Conservation (phyloP, 1,140 invertebrate species). For the Hyphantria cunea region DNA sequence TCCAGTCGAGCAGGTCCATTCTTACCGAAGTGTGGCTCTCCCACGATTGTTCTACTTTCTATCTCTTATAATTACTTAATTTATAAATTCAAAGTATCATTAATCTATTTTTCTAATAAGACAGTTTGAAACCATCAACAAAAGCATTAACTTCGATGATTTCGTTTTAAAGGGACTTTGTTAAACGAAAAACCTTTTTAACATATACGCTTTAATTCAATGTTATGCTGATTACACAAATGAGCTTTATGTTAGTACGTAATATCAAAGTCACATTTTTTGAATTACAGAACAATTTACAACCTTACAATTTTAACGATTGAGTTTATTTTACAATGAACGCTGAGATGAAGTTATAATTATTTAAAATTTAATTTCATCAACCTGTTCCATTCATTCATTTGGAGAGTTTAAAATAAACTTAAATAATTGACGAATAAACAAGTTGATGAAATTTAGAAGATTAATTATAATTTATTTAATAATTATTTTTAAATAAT, state of each 20-base stretch:
- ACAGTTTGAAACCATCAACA: too few species aligned
- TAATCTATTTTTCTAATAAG: too few species aligned
- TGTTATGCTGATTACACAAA: slow-evolving; percentile 73
- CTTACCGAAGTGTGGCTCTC: too few species aligned
- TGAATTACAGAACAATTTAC: slow-evolving; percentile 75
- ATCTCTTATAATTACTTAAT: too few species aligned
- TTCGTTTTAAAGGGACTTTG: too few species aligned
- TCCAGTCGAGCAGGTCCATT: too few species aligned
- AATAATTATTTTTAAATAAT: slow-evolving; percentile 23
- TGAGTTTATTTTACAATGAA: slow-evolving; percentile 41
- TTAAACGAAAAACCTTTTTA: slow-evolving; percentile 42
- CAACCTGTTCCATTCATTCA: slow-evolving; percentile 27
- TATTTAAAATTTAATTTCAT: slow-evolving; percentile 24
- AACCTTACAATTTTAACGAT: slow-evolving; percentile 57
- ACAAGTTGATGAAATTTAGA: slow-evolving; percentile 40
- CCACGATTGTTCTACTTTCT: too few species aligned
- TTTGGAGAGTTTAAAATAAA: too few species aligned
- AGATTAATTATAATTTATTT: slow-evolving; percentile 44
- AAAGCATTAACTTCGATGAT: too few species aligned
- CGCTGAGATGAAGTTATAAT: slow-evolving; percentile 25
- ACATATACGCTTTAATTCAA: slow-evolving; percentile 77
- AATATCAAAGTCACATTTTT: slow-evolving; percentile 76
- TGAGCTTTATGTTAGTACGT: slow-evolving; percentile 61
- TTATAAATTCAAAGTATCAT: too few species aligned
- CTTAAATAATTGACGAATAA: slow-evolving; percentile 23